Evolutionary conservation across 2,113 vertebrate genomes (phyloP), one percentile per base, ranked within the genome.

Genomic region (Pseudorectes ferrugineus): DNA sequence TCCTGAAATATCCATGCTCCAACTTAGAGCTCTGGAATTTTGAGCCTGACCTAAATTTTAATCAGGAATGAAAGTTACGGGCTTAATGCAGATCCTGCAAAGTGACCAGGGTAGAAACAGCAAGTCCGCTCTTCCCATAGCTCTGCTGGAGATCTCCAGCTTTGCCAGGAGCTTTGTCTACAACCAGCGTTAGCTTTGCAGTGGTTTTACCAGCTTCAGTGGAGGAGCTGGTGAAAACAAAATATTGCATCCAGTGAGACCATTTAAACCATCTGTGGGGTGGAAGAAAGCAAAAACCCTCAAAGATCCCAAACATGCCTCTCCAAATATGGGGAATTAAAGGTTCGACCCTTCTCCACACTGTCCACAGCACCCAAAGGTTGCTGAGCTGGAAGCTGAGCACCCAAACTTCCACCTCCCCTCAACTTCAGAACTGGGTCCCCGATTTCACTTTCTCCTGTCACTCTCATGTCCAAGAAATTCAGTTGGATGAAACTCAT

Each of bases 321-420:
- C 54, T 77, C 5, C 2, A 25, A 12, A 63, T 35, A 61, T 11
- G 9, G 11, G 12, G 23, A 80, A 85, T 77, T 66, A 62, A 86
- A 86, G 18, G 25, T 18, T 77, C 2, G 2, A 6, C 24, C 24
- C 3, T 77, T 67, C n/a, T 24, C 36, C 6, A 0, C 28, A 9
- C 12, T 0, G 0, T 14, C 35, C 0, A 0, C 29, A 83, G 29
- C 29, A 20, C 11, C 19, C 43, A 38, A 61, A 43, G 6, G 16
- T 1, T 36, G 29, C 10, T 11, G 42, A n/a, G 31, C 2, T 76
- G 71, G 63, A 77, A 14, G 14, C 5, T n/a, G 43, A 76, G 31
- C 10, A 73, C 20, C 38, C n/a, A 29, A 90, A 77, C 6, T 46
- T 84, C 22, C 22, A 29, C 29, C n/a, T 85, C 16, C 18, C 15